A percentile compares a stretch with the other conserved stretches of the same genome.
Evolutionary conservation across 1,140 invertebrate species (phyloP).

Genomic region (Diorhabda elongata): DNA sequence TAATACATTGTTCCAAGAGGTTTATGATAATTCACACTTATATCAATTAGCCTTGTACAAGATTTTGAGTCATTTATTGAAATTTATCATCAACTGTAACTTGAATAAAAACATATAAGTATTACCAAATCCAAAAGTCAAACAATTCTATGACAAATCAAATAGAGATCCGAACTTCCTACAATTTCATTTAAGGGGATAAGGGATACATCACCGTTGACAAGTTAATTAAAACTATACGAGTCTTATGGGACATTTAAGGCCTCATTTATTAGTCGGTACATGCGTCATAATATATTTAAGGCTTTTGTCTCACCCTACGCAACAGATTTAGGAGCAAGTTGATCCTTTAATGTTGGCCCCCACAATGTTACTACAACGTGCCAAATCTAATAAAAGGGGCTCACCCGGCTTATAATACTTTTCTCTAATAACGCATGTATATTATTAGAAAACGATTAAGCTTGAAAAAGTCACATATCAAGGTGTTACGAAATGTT

Average conservation of each 20-base stretch:
- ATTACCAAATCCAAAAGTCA: background rate
- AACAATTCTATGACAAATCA: background rate
- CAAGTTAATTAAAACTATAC: constrained; percentile 18
- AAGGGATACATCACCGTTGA: constrained; percentile 14
- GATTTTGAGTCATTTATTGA: too few relatives aligned
- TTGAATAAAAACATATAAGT: too few relatives aligned
- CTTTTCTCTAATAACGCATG: background rate
- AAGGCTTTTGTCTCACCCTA: constrained; percentile 8
- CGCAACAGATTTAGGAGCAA: background rate
- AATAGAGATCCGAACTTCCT: background rate
- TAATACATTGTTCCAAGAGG: too few relatives aligned
- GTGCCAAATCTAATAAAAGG: constrained; percentile 19
- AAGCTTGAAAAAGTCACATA: too few relatives aligned
- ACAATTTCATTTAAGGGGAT: background rate
- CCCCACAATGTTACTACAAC: constrained; percentile 8
- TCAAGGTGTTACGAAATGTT: too few relatives aligned
- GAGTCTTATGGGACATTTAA: constrained; percentile 7
- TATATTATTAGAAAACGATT: too few relatives aligned
- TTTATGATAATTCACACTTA: too few relatives aligned
- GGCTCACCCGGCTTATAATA: background rate
- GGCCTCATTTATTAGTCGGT: constrained; percentile 19
- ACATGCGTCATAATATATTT: constrained; percentile 21
- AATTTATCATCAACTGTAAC: too few relatives aligned
- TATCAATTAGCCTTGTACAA: too few relatives aligned
- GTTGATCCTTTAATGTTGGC: constrained; percentile 18